Evolutionary conservation across 2,797 vertebrate species (phyloP).

Genomic region (Clamator glandarius): DNA sequence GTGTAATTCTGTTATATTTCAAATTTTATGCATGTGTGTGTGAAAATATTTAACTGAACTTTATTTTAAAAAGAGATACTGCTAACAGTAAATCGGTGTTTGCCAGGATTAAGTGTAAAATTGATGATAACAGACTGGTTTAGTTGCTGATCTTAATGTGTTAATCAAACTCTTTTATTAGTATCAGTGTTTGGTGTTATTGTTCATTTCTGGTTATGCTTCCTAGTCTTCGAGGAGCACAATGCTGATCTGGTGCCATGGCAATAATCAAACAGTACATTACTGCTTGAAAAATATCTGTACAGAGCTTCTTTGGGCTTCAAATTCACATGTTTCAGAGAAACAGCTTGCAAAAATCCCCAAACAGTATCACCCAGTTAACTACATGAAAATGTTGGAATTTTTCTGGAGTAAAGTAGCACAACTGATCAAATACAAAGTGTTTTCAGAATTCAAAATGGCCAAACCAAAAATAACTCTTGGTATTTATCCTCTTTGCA

Average conservation of each 20-base stretch:
- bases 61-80: not conserved
- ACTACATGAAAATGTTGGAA: not conserved
- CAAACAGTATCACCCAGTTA: rapidly evolving
- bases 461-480: not conserved
- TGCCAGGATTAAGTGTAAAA: not conserved
- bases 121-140: not conserved
- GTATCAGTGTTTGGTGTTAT: not conserved
- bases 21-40: not conserved
- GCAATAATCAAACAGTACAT: not conserved
- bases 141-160: not conserved
- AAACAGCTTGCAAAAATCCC: not conserved
- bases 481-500: not conserved
- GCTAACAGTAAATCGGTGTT: not conserved
- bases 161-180: not conserved
- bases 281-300: not conserved
- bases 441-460: not conserved
- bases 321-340: not conserved
- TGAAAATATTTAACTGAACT: not conserved
- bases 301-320: not conserved
- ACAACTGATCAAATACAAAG: not conserved
- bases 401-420: not conserved
- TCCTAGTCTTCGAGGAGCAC: not conserved
- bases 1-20: not conserved
- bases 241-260: not conserved
- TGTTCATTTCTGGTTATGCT: not conserved